A percentile compares a stretch with the other conserved stretches of the same genome.
These are phyloP conservation scores for Drosophila parvula DNA, from an alignment of 1,140 invertebrate species.

Conservation along the genomic window DNA sequence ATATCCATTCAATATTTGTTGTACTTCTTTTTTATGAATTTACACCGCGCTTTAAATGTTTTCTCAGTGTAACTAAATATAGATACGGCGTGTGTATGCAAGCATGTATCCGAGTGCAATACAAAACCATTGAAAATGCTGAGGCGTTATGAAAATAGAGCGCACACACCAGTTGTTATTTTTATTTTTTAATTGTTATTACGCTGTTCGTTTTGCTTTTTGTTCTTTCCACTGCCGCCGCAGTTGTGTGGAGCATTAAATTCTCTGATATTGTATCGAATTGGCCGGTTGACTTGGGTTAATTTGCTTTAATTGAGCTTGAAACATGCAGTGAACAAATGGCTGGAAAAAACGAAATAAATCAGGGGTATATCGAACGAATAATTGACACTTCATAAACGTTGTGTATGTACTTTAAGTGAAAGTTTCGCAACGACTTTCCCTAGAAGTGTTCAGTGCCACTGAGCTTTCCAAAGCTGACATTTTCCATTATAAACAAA, in stretches of 20 bases:
- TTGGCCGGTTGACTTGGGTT: slow-evolving; percentile 49
- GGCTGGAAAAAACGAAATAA: slow-evolving; percentile 25
- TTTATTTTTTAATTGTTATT: slow-evolving; percentile 80
- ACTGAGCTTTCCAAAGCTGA: slow-evolving; percentile 14
- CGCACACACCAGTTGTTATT: slow-evolving; percentile 76
- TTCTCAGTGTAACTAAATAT: slow-evolving; percentile 36
- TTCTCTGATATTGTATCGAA: slow-evolving; percentile 57
- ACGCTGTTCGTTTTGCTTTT: slow-evolving; percentile 51
- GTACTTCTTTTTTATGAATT: too few relatives aligned
- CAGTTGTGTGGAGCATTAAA: slow-evolving; percentile 47
- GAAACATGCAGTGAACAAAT: slow-evolving; percentile 66
- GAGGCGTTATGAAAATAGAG: slow-evolving; percentile 81
- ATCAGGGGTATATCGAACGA: not conserved
- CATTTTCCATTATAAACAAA: slow-evolving; percentile 34
- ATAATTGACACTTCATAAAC: slow-evolving; percentile 7
- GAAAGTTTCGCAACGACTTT: slow-evolving; percentile 11
- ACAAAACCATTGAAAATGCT: slow-evolving; percentile 74
- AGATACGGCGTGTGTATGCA: slow-evolving; percentile 33
- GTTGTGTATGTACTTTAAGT: too few relatives aligned
- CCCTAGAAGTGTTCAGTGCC: not conserved
- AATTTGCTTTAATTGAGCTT: slow-evolving; percentile 79
- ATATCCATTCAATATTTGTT: too few relatives aligned
- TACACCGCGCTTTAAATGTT: not conserved
- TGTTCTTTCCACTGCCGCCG: slow-evolving; percentile 37
- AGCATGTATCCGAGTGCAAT: slow-evolving; percentile 55